phyloP scores from a whole-genome alignment of 2,113 vertebrate genomes.

The Pomatorhinus ruficollis region DNA sequence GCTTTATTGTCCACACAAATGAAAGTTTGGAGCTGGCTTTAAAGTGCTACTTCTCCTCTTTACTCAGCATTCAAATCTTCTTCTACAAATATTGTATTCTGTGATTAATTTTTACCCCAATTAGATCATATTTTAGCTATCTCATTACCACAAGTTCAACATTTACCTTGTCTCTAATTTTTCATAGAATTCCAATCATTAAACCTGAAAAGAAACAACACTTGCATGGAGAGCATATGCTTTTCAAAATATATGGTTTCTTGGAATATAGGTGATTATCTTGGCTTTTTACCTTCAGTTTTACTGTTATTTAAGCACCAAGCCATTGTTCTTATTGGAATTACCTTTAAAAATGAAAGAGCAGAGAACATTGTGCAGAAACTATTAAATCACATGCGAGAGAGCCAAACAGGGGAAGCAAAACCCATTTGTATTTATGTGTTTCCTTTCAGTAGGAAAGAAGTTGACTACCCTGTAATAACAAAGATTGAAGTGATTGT shows the following conservation, averaged over 20 bases:
- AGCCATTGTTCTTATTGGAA: neutral
- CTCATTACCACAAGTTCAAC: neutral
- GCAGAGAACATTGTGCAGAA: neutral
- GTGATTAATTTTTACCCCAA: neutral
- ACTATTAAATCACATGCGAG: neutral
- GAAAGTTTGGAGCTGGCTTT: neutral
- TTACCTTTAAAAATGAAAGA: neutral
- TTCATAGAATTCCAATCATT: neutral
- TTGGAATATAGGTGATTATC: neutral
- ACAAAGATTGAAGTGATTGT: neutral
- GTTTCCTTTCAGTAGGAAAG: neutral
- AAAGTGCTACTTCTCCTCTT: neutral
- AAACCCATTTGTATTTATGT: neutral
- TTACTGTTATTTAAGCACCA: neutral
- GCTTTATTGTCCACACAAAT: neutral
- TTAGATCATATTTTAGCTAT: neutral
- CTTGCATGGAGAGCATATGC: fast-evolving
- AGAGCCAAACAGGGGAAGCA: neutral
- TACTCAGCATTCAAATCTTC: neutral
- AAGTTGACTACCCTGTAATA: neutral
- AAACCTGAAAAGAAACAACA: neutral
- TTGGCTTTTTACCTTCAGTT: neutral
- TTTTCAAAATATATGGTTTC: neutral
- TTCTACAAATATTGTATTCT: neutral
- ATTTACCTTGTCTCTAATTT: neutral